These are phyloP conservation scores for Branchinecta sandiegonensis DNA, from an alignment of 2,888 invertebrate species.

Conservation along the genomic window DNA sequence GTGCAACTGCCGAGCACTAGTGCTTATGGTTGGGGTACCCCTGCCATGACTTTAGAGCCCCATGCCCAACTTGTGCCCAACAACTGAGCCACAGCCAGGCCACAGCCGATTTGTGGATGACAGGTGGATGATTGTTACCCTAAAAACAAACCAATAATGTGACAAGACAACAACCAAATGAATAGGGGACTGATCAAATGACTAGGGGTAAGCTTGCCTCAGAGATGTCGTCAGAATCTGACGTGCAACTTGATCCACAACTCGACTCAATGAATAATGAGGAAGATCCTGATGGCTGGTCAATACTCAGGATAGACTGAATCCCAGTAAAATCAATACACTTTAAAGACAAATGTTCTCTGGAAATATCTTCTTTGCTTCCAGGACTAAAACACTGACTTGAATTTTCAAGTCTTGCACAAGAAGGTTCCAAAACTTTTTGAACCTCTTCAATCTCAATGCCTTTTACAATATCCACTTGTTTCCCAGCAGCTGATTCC, in stretches of 20 bases:
- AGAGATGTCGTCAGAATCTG: background rate
- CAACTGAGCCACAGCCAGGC: too few relatives aligned
- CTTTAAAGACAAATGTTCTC: conserved; percentile 12
- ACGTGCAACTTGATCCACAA: conserved; percentile 5
- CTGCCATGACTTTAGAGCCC: too few relatives aligned
- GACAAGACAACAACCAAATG: too few relatives aligned
- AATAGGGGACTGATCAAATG: too few relatives aligned
- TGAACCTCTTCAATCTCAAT: conserved; percentile 7
- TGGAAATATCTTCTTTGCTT: conserved; percentile 2
- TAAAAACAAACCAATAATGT: too few relatives aligned
- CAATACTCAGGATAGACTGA: conserved; percentile 12
- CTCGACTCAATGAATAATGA: background rate
- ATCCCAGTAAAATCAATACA: conserved; percentile 8
- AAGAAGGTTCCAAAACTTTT: background rate
- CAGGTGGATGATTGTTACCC: too few relatives aligned
- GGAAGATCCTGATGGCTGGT: conserved; percentile 14
- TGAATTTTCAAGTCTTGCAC: conserved; percentile 10
- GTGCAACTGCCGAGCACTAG: too few relatives aligned
- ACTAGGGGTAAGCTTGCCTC: too few relatives aligned
- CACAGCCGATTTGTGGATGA: too few relatives aligned
- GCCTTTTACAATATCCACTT: conserved; percentile 35
- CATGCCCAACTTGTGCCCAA: too few relatives aligned
- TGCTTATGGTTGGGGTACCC: too few relatives aligned
- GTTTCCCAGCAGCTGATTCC: conserved; percentile 56
- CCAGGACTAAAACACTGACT: conserved; percentile 9